A percentile compares a stretch with the other conserved stretches of the same genome.
Evolutionary conservation across 2,113 vertebrate species (phyloP).

Genomic region (Pan troglodytes): NHGRI_mPanTro3-v2.1_pri NC_072407.2:91464001-91464500

Average conservation of each 20-base stretch:
- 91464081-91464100: background rate
- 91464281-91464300: too few relatives aligned
- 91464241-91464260: background rate
- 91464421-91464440: too few relatives aligned
- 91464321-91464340: too few relatives aligned
- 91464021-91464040: background rate
- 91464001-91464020: background rate
- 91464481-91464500: too few relatives aligned
- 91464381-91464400: too few relatives aligned
- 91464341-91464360: too few relatives aligned
- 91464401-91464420: too few relatives aligned
- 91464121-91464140: background rate
- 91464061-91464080: background rate
- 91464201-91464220: background rate
- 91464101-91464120: background rate
- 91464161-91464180: background rate
- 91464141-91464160: background rate
- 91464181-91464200: background rate
- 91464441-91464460: too few relatives aligned
- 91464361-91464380: too few relatives aligned
- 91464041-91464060: background rate
- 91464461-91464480: too few relatives aligned
- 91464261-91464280: background rate
- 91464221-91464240: background rate
- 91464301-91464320: too few relatives aligned